Evolutionary conservation across 2,113 vertebrate genomes (phyloP), one percentile per base, ranked within the genome.

Genomic region (Oryzias javanicus): DNA sequence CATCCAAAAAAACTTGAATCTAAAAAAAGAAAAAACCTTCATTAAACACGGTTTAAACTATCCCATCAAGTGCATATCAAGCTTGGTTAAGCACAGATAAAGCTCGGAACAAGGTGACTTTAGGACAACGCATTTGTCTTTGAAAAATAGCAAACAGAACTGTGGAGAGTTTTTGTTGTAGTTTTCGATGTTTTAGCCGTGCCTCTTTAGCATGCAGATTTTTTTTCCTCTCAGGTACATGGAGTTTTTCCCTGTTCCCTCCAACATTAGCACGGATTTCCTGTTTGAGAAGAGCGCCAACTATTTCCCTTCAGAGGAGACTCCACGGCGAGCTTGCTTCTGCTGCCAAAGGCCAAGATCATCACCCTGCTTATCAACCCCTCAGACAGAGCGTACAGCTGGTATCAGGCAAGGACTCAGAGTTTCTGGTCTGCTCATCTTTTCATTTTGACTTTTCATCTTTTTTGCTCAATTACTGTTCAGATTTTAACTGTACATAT

Each of bases 271-370:
- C 65, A 95, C 94, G 0, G 95, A 99, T 85, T 94, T 98, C 80
- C 92, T 99, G 62, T 99, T 98, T 90, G 97, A 99, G 88, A 98
- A 99, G 84, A 99, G 96, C 52, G 95, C 96, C 55, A 96, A 95
- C 89, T 98, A 99, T 83, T 98, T 99, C 82, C 95, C 97, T 35
- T 98, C 96, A 12, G 96, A 99, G 85, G 97, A 97, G 53, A 93
- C 94, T 19, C 95, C 97, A 15, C 94, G 79, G 55, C 90, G 96
- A 80, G 93, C 92, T n/a, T 3, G 93, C 94, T 54, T 59, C 91
- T 98, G 61, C 87, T 98, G 49, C 96, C 97, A 57, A 97, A 97
- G 84, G 94, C 95, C 81, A 98, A 98, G 88, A 93, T 98, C 87
- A 94, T 98, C 86, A 98, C 95, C 56, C 94, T 96, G 78, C 95